Percentiles rank a stretch among this genome's conserved stretches.
These are phyloP conservation scores for Thryonomys swinderianus DNA, from an alignment of 2,113 vertebrate species.

Conservation along the genomic window DNA sequence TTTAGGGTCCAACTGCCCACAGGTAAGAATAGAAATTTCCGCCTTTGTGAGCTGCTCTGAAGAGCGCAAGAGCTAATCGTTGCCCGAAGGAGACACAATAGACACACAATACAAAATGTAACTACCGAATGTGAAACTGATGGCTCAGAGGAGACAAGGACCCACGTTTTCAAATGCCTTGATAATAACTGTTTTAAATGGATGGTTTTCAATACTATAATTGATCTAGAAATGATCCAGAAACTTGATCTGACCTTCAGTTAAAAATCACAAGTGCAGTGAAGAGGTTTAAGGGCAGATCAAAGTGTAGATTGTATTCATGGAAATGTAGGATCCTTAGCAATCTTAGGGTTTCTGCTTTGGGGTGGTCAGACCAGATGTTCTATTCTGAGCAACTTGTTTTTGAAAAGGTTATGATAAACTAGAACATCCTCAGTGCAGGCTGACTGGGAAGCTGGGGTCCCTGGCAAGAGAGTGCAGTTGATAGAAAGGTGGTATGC, in stretches of 20 bases:
- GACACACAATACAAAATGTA: background rate
- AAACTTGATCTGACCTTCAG: background rate
- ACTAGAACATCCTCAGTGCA: background rate
- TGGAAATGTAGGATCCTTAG: background rate
- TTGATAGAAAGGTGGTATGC: background rate
- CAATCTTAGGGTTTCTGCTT: background rate
- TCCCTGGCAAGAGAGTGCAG: background rate
- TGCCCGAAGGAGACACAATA: background rate
- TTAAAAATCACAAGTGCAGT: background rate
- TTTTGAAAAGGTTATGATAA: background rate
- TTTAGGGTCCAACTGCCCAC: background rate
- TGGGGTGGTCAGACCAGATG: background rate
- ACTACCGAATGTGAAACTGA: background rate
- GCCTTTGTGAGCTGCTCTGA: background rate
- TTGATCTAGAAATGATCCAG: conserved; percentile 33
- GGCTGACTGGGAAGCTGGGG: background rate
- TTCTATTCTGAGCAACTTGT: background rate
- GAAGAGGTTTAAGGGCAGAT: background rate
- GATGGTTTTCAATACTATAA: background rate
- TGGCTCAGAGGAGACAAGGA: background rate
- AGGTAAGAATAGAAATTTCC: background rate
- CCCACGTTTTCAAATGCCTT: conserved; percentile 1
- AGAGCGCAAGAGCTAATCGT: background rate
- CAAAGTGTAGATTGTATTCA: background rate
- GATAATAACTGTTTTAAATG: too few relatives aligned